Percentiles rank a stretch among this genome's conserved stretches.
These are phyloP conservation scores for Tympanuchus pallidicinctus DNA, from an alignment of 2,113 vertebrate genomes.

Conservation along the genomic window DNA sequence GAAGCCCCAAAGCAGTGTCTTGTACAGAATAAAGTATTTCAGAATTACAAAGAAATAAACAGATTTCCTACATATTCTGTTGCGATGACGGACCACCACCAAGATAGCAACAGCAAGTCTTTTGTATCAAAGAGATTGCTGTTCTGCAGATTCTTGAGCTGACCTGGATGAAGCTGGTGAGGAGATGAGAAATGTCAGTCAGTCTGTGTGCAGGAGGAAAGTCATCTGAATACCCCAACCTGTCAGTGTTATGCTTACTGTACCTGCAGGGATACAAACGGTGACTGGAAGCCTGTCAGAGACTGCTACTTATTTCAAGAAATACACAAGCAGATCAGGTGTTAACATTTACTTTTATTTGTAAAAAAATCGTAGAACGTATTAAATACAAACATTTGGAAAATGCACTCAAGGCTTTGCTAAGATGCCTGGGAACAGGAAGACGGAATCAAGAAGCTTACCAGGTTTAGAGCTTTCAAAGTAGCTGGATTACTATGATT, in stretches of 20 bases:
- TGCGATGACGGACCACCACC: background rate
- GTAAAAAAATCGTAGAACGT: slow-evolving; percentile 58
- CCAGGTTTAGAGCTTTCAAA: slow-evolving; percentile 38
- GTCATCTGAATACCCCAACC: background rate
- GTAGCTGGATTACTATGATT: slow-evolving; percentile 22
- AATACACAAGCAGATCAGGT: slow-evolving; percentile 3
- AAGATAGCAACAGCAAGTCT: background rate
- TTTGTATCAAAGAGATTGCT: background rate
- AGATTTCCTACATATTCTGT: background rate
- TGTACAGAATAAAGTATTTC: background rate
- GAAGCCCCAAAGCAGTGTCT: background rate
- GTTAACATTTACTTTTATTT: slow-evolving; percentile 73
- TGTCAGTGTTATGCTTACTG: background rate
- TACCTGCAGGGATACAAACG: background rate
- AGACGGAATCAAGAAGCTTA: slow-evolving; percentile 59
- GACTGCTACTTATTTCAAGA: background rate
- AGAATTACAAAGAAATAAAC: background rate
- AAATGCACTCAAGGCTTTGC: slow-evolving; percentile 33
- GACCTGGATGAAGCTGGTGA: background rate
- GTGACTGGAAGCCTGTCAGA: background rate
- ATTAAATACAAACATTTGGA: slow-evolving; percentile 69
- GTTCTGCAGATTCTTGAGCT: background rate
- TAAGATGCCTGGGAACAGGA: slow-evolving; percentile 63
- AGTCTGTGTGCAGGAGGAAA: background rate
- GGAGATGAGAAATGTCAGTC: background rate